Evolutionary conservation across 2,113 vertebrate species (phyloP).

Genomic region (Corythoichthys intestinalis): DNA sequence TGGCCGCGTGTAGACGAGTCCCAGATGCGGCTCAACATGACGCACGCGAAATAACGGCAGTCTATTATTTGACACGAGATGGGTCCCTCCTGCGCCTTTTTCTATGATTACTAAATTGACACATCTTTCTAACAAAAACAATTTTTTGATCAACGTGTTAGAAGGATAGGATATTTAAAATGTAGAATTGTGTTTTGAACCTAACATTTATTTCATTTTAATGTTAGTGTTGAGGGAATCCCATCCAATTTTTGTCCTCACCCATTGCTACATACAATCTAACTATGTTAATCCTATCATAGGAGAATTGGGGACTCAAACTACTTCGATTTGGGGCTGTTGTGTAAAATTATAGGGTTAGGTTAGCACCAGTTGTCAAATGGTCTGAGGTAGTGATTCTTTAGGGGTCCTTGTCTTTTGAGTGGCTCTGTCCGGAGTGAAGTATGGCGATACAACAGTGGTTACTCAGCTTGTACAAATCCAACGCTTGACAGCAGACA

Average conservation of each 20-base stretch:
- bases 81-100: too few relatives aligned
- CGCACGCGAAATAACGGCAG: too few relatives aligned
- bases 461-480: constrained; percentile 44
- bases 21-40: too few relatives aligned
- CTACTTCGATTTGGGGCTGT: constrained; percentile 29
- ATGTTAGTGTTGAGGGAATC: neutral
- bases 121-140: too few relatives aligned
- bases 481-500: constrained; percentile 36
- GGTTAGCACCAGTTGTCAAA: constrained; percentile 47
- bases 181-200: neutral
- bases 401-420: constrained; percentile 55
- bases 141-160: neutral
- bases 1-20: too few relatives aligned
- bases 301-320: constrained; percentile 25
- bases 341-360: constrained; percentile 48
- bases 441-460: constrained; percentile 44
- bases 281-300: constrained; percentile 19
- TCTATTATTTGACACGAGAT: too few relatives aligned
- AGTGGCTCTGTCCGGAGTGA: constrained; percentile 56
- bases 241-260: neutral
- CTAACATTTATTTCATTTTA: neutral
- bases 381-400: constrained; percentile 53
- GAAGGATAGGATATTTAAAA: neutral
- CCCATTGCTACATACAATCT: neutral
- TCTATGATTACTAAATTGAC: too few relatives aligned